A percentile compares a stretch with the other conserved stretches of the same genome.
Conservation (phyloP, 1,140 invertebrate species). For the Drosophila teissieri region DNA sequence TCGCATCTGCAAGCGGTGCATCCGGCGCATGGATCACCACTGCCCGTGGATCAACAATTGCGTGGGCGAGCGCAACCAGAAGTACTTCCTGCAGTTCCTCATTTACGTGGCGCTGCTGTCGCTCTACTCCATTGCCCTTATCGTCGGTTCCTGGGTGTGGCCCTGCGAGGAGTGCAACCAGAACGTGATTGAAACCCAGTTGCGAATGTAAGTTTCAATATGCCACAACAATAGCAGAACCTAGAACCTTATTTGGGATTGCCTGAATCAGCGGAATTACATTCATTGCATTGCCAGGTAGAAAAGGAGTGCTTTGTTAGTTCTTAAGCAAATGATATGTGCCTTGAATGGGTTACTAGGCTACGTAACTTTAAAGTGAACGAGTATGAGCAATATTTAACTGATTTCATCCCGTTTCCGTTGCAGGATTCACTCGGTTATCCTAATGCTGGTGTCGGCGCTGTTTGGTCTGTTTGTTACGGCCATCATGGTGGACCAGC, state of each 20-base stretch:
- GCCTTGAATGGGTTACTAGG: no score
- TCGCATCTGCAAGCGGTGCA: slow-evolving; percentile 94
- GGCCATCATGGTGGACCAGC: slow-evolving; percentile 95
- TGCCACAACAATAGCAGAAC: neutral
- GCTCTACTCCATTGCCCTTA: slow-evolving; percentile 89
- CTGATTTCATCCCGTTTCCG: neutral
- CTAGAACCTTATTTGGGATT: neutral
- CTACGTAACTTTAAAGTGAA: no score
- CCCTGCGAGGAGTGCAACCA: slow-evolving; percentile 90
- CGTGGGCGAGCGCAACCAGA: slow-evolving; percentile 96
- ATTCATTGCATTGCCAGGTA: neutral
- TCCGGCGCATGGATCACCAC: slow-evolving; percentile 96
- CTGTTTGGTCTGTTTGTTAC: slow-evolving; percentile 96
- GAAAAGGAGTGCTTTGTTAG: neutral
- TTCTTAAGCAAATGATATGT: neutral
- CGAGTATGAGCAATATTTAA: neutral
- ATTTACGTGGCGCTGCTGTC: slow-evolving; percentile 90
- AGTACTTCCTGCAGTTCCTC: slow-evolving; percentile 96
- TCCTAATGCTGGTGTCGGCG: slow-evolving; percentile 92
- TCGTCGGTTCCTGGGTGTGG: slow-evolving; percentile 90
- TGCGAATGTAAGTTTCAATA: slow-evolving; percentile 90
- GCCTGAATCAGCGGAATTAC: neutral
- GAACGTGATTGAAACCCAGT: slow-evolving; percentile 89
- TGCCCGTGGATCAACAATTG: slow-evolving; percentile 96
- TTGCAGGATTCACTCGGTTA: slow-evolving; percentile 92